Evolutionary conservation across 35 echinoderm and acorn worm genomes (phyloP).

Genomic region (Apostichopus californicus): DNA sequence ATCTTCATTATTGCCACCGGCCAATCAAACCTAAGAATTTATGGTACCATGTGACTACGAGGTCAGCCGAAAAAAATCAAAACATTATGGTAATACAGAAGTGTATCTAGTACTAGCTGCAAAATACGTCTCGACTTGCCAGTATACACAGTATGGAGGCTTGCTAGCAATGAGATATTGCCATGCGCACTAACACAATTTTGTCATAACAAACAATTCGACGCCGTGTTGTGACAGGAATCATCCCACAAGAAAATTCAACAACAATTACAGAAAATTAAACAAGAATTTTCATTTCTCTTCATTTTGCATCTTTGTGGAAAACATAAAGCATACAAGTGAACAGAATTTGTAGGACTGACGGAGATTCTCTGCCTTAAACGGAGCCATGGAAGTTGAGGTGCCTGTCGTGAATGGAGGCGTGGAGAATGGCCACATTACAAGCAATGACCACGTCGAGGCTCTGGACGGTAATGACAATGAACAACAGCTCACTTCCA

Average conservation of each 20-base stretch:
- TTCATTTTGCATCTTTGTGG: neutral
- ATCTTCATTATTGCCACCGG: neutral
- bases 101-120: neutral
- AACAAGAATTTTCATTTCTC: slow-evolving; percentile 20
- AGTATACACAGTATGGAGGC: too few species aligned
- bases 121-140: too few species aligned
- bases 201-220: slow-evolving; percentile 1
- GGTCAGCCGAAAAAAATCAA: slow-evolving; percentile 46
- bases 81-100: slow-evolving; percentile 29
- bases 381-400: slow-evolving; percentile 92
- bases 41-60: slow-evolving; percentile 45
- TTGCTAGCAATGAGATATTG: neutral
- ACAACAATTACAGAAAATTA: neutral
- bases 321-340: slow-evolving; percentile 45
- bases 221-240: neutral
- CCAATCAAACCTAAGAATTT: slow-evolving; percentile 30
- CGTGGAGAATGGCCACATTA: slow-evolving; percentile 60
- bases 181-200: slow-evolving; percentile 4
- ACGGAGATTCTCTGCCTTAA: slow-evolving; percentile 66
- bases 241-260: neutral
- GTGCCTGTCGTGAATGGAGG: slow-evolving; percentile 47
- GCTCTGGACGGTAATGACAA: slow-evolving; percentile 84
- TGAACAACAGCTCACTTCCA: slow-evolving; percentile 60
- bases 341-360: slow-evolving; percentile 65
- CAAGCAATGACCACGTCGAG: slow-evolving; percentile 42